Evolutionary conservation across 2,797 vertebrate genomes (phyloP), one percentile per base, ranked within the genome.

Genomic region (Meda fulgida): DNA sequence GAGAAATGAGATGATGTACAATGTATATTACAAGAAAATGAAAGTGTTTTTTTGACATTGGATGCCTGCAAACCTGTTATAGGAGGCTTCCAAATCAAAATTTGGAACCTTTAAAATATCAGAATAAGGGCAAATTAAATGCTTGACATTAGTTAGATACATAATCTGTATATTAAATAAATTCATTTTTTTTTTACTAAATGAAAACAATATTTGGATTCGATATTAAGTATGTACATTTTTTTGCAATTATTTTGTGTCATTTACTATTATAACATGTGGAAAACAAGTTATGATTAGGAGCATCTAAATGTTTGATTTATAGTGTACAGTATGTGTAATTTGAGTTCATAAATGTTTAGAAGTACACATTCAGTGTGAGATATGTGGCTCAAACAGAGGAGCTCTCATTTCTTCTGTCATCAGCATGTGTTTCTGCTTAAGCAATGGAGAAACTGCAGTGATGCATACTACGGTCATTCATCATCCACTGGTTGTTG

Each of bases 401-500:
- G 26, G 38, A 46, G 83, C 4, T 63, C n/a, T 34, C 80, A 89
- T 85, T 87, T 89, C 88, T 80, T 76, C 76, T 84, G 87, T 88
- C 76, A 88, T 92, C 85, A 76, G 77, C 48, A 55, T 85, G 81
- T 87, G 90, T 91, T 90, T 85, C 84, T 86, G 83, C 87, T 88
- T 88, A 91, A 85, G 67, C 80, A 76, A 86, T 91, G 88, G 75
- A 86, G 89, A 88, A 87, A 90, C 71, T 3, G 83, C 83, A 84
- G 75, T 29, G 65, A 87, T 3, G 79, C 86, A 63, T 73, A 87
- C 63, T 9, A n/a, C 14, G 75, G 86, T 84, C 21, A 89, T 92
- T 88, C 88, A 90, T 93, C 90, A 90, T 60, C 53, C 87, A 72
- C 85, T 85, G 84, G 16, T 75, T 7, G 58, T 60, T 67, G 78